phyloP scores from a whole-genome alignment of 2,888 invertebrate species.

The Coleophora flavipennella region DNA sequence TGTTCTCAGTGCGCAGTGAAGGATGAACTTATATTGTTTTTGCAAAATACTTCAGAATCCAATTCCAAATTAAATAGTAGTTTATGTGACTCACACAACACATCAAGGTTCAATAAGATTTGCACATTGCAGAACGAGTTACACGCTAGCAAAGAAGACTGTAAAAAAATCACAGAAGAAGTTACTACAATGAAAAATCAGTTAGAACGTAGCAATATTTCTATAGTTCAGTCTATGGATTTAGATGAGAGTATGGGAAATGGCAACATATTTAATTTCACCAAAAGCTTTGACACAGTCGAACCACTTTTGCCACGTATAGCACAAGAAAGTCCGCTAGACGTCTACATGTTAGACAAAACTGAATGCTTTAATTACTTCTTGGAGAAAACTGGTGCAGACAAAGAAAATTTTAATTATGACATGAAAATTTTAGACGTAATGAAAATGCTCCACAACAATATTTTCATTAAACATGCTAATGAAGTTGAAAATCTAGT shows the following conservation, averaged over 20 bases:
- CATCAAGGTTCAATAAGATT: constrained; percentile 51
- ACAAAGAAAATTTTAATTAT: constrained; percentile 26
- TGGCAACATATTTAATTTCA: constrained; percentile 25
- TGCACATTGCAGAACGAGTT: constrained; percentile 55
- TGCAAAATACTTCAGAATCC: constrained; percentile 21
- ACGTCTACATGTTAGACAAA: constrained; percentile 43
- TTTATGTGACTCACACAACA: constrained; percentile 49
- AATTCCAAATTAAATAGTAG: constrained; percentile 45
- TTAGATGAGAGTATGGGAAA: constrained; percentile 49
- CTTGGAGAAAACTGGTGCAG: constrained; percentile 35
- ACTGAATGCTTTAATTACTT: constrained; percentile 46
- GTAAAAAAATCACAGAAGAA: constrained; percentile 53
- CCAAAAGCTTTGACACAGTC: constrained; percentile 22
- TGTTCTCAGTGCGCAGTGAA: constrained; percentile 33
- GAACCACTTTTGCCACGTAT: constrained; percentile 30
- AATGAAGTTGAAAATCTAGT: constrained; percentile 49
- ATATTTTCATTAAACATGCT: constrained; percentile 37
- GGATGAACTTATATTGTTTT: constrained; percentile 25
- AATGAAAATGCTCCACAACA: constrained; percentile 48
- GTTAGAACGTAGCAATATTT: constrained; percentile 43
- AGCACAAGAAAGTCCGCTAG: constrained; percentile 30
- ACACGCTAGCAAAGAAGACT: constrained; percentile 54
- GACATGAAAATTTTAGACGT: constrained; percentile 47
- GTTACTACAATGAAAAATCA: constrained; percentile 58
- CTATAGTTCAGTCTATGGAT: constrained; percentile 38